These are phyloP conservation scores for Galaxias olidus DNA, from an alignment of 2,797 vertebrate species.

Conservation along the genomic window DNA sequence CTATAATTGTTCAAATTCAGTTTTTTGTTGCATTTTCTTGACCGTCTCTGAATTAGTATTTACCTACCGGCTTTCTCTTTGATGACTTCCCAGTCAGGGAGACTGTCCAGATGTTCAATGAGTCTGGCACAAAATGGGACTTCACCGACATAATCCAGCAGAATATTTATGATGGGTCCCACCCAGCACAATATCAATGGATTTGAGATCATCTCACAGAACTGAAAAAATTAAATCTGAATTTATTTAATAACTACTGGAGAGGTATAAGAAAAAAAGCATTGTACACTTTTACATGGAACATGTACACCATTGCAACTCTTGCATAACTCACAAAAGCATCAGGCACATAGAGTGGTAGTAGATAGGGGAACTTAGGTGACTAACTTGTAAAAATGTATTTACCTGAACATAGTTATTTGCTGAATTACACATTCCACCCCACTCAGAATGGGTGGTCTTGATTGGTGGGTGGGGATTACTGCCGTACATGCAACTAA, in stretches of 20 bases:
- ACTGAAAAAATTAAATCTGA: conserved; percentile 69
- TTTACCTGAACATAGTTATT: conserved; percentile 73
- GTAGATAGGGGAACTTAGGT: no score
- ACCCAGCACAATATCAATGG: conserved; percentile 72
- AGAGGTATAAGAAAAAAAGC: no score
- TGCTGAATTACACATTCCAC: conserved; percentile 48
- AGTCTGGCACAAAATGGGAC: conserved; percentile 84
- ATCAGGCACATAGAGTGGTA: no score
- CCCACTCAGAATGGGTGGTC: conserved; percentile 22
- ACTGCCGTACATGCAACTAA: conserved; percentile 79
- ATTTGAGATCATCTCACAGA: conserved; percentile 86
- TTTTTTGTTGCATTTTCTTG: neutral
- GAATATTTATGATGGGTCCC: conserved; percentile 82
- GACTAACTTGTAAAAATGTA: no score
- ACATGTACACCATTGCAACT: no score
- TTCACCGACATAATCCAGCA: conserved; percentile 87
- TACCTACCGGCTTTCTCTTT: conserved; percentile 83
- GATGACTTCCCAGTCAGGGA: conserved; percentile 80
- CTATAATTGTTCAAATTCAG: no score
- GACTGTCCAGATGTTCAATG: conserved; percentile 83
- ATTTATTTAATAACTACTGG: neutral
- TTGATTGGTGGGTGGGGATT: conserved; percentile 74
- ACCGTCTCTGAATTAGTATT: neutral
- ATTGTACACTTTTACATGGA: no score
- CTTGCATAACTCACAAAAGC: no score